Percentiles rank a stretch among this genome's conserved stretches.
phyloP scores from a whole-genome alignment of 2,797 vertebrate genomes.

The Serranus cabrilla region DNA sequence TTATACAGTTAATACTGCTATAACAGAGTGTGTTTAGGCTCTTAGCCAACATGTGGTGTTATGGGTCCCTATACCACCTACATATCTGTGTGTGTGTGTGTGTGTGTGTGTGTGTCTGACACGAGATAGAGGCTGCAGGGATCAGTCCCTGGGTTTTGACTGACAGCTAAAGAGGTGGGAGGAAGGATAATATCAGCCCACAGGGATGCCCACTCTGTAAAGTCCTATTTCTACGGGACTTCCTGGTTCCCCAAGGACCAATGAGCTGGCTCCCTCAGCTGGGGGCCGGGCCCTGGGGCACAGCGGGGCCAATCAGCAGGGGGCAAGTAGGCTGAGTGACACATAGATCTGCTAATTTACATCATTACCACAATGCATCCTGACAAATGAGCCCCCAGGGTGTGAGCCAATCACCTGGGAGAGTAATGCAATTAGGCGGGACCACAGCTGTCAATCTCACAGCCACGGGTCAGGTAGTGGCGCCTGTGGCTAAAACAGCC shows the following conservation, averaged over 20 bases:
- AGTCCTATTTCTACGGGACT: constrained; percentile 80
- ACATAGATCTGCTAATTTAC: constrained; percentile 87
- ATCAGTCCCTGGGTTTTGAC: constrained; percentile 70
- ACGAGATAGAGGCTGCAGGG: constrained; percentile 63
- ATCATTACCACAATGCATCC: constrained; percentile 85
- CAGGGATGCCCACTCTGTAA: constrained; percentile 76
- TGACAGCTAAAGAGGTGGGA: constrained; percentile 79
- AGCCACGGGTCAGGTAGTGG: constrained; percentile 78
- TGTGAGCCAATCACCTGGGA: constrained; percentile 84
- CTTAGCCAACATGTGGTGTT: constrained; percentile 37
- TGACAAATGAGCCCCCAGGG: constrained; percentile 88
- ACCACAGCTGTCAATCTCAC: constrained; percentile 87
- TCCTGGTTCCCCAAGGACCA: constrained; percentile 84
- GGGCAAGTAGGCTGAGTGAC: constrained; percentile 80
- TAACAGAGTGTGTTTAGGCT: constrained; percentile 33
- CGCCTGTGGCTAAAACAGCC: constrained; percentile 79
- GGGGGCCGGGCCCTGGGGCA: constrained; percentile 76
- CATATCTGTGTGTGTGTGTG: constrained; percentile 9
- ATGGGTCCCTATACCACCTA: constrained; percentile 35
- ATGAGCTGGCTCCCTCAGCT: constrained; percentile 80
- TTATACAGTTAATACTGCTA: constrained; percentile 42
- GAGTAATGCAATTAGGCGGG: constrained; percentile 89
- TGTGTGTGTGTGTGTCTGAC: constrained; percentile 40
- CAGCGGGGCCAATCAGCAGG: constrained; percentile 81
- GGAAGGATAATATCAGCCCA: constrained; percentile 77